phyloP scores from a whole-genome alignment of 2,113 vertebrate genomes.

The Xyliphius kryptos region DNA sequence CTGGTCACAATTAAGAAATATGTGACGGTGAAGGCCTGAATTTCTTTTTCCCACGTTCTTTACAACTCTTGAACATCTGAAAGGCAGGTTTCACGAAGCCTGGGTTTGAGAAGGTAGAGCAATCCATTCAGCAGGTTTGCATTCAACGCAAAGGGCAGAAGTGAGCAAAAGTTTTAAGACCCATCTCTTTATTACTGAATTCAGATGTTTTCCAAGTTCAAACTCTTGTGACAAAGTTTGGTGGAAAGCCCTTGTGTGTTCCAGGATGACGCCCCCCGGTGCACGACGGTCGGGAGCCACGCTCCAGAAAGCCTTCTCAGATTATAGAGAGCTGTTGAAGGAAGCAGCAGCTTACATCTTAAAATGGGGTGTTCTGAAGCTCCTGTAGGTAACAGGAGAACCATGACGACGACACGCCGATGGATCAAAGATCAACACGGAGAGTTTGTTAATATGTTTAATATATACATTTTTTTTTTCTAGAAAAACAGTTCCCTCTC shows the following conservation, averaged over 20 bases:
- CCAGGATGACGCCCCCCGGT: too few relatives aligned
- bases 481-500: slow-evolving; percentile 37
- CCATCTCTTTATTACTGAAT: not conserved
- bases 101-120: slow-evolving; percentile 4
- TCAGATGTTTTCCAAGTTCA: too few relatives aligned
- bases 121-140: not conserved
- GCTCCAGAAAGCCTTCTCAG: too few relatives aligned
- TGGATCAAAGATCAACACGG: slow-evolving; percentile 14
- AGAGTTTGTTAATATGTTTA: slow-evolving; percentile 50
- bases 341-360: too few relatives aligned
- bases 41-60: slow-evolving; percentile 21
- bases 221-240: too few relatives aligned
- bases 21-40: slow-evolving; percentile 24
- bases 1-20: slow-evolving; percentile 68
- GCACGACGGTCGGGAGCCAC: too few relatives aligned
- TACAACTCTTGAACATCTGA: slow-evolving; percentile 10
- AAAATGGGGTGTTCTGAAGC: too few relatives aligned
- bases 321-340: too few relatives aligned
- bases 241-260: too few relatives aligned
- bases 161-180: not conserved
- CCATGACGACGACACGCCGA: not conserved
- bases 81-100: slow-evolving; percentile 15
- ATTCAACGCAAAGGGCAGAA: not conserved
- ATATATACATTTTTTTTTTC: slow-evolving; percentile 74
- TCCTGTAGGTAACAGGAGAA: too few relatives aligned